Conservation (phyloP, 2,888 invertebrate genomes). For the Apantesis nais region DNA sequence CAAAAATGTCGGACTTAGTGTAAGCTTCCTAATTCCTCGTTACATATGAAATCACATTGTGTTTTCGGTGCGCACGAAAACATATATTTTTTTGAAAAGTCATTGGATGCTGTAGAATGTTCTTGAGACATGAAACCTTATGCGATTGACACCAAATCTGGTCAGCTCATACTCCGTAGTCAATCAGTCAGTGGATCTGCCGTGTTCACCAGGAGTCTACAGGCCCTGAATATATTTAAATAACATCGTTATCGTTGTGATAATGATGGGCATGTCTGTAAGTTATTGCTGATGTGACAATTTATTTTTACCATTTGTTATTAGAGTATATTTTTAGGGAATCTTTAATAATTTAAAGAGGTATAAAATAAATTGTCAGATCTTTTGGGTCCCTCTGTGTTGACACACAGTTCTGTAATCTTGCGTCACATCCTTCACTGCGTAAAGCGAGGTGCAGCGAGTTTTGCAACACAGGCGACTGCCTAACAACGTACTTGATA, state of each 20-base stretch:
- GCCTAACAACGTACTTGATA: constrained; percentile 49
- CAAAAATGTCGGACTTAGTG: constrained; percentile 8
- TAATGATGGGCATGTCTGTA: constrained; percentile 51
- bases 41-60: constrained; percentile 17
- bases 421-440: constrained; percentile 17
- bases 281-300: constrained; percentile 62
- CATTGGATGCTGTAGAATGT: constrained; percentile 9
- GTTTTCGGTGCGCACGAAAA: constrained; percentile 6
- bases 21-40: constrained; percentile 33
- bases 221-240: constrained; percentile 32
- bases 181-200: constrained; percentile 48
- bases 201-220: constrained; percentile 49
- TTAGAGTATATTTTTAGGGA: neutral
- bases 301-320: constrained; percentile 27
- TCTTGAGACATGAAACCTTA: constrained; percentile 4
- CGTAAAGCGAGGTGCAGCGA: constrained; percentile 39
- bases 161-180: constrained; percentile 42
- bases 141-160: constrained; percentile 32
- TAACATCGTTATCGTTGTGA: constrained; percentile 30
- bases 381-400: constrained; percentile 44
- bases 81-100: constrained; percentile 18
- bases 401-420: constrained; percentile 21
- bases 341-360: neutral
- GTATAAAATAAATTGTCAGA: constrained; percentile 48
- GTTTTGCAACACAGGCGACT: constrained; percentile 43